These are phyloP conservation scores for Abrostola triplasia DNA, from an alignment of 2,888 invertebrate genomes.

Conservation along the genomic window DNA sequence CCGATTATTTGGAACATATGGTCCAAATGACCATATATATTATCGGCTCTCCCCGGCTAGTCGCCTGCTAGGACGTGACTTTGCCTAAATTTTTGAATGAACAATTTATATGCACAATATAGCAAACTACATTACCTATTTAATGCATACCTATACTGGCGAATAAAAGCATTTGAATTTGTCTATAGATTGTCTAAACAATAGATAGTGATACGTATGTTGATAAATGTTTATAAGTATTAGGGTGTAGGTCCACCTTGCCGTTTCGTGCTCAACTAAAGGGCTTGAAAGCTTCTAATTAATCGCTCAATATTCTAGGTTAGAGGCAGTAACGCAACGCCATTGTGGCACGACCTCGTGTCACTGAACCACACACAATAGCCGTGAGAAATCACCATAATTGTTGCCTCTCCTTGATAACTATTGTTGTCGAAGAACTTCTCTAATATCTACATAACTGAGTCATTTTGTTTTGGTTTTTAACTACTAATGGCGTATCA, in stretches of 20 bases:
- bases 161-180: no score
- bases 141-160: no score
- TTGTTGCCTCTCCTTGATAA: constrained; percentile 39
- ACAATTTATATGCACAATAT: no score
- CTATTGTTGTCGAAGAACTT: constrained; percentile 45
- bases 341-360: constrained; percentile 60
- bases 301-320: constrained; percentile 56
- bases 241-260: background rate
- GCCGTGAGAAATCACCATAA: constrained; percentile 48
- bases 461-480: constrained; percentile 26
- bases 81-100: no score
- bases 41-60: no score
- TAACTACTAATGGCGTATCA: background rate
- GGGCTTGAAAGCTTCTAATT: constrained; percentile 34
- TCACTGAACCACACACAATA: constrained; percentile 77
- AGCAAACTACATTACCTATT: no score
- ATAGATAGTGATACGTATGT: no score
- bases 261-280: background rate
- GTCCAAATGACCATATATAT: no score
- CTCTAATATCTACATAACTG: constrained; percentile 14
- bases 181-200: no score
- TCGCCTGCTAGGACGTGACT: no score
- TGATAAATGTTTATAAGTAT: background rate
- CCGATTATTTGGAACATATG: no score
- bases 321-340: constrained; percentile 51